A percentile compares a stretch with the other conserved stretches of the same genome.
phyloP scores from a whole-genome alignment of 2,888 invertebrate genomes.

The Yponomeuta plumbellus region DNA sequence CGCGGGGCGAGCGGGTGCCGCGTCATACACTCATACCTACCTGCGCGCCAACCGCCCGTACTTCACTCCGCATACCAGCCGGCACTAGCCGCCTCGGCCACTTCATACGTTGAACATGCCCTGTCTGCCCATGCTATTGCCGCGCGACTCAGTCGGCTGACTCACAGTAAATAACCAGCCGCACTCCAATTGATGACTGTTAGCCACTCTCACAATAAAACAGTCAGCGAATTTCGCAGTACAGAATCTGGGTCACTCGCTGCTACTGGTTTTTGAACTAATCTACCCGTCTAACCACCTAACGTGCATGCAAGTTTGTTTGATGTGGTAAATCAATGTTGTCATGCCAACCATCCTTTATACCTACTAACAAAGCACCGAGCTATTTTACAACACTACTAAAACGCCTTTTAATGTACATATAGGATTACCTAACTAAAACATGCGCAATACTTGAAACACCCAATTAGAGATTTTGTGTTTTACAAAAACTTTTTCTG shows the following conservation, averaged over 20 bases:
- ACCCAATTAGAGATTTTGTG: no score
- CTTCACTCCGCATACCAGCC: background rate
- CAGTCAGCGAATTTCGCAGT: background rate
- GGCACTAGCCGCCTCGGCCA: background rate
- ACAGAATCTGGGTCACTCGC: background rate
- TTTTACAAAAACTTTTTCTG: no score
- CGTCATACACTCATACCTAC: no score
- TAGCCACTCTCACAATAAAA: background rate
- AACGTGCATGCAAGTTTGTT: conserved; percentile 28
- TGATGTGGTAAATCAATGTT: conserved; percentile 41
- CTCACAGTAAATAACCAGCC: background rate
- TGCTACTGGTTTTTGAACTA: conserved; percentile 45
- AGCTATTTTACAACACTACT: background rate
- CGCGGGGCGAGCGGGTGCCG: conserved; percentile 39
- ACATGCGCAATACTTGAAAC: no score
- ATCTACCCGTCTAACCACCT: conserved; percentile 47
- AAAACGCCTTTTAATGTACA: background rate
- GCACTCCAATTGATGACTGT: conserved; percentile 19
- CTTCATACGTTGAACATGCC: background rate
- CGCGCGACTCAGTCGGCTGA: background rate
- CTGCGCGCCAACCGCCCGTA: conserved; percentile 33
- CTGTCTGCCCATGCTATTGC: background rate
- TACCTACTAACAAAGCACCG: background rate
- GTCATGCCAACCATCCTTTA: conserved; percentile 41
- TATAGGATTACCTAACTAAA: no score